phyloP scores from a whole-genome alignment of 2,797 vertebrate genomes.

The Notolepis coatsorum region DNA sequence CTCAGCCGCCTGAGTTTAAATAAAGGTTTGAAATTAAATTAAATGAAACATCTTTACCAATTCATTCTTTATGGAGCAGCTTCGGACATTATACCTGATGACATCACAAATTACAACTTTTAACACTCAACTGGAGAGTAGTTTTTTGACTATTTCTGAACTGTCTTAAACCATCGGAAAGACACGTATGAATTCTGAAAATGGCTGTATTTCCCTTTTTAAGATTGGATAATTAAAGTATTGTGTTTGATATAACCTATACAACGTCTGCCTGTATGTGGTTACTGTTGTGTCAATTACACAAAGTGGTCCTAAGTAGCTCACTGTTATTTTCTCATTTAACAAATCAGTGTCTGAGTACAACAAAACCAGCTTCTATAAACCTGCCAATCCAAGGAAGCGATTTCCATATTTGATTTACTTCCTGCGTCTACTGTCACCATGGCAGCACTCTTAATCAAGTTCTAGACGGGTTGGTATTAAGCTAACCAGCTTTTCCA shows the following conservation, averaged over 20 bases:
- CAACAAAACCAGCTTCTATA: constrained; percentile 28
- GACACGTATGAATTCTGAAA: too few relatives aligned
- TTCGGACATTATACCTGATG: too few relatives aligned
- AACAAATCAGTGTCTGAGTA: constrained; percentile 30
- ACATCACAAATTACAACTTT: too few relatives aligned
- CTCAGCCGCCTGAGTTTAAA: too few relatives aligned
- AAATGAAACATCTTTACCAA: too few relatives aligned
- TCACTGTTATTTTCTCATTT: background rate
- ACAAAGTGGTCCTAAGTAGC: background rate
- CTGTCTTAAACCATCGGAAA: too few relatives aligned
- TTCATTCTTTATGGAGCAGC: too few relatives aligned
- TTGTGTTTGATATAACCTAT: background rate
- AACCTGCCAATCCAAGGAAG: constrained; percentile 48
- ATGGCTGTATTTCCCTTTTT: too few relatives aligned
- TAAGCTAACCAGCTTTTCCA: constrained; percentile 48
- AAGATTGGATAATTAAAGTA: too few relatives aligned
- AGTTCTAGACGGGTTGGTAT: constrained; percentile 58
- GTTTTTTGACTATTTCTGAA: too few relatives aligned
- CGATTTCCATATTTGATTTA: constrained; percentile 28
- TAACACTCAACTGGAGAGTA: too few relatives aligned
- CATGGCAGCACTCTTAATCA: constrained; percentile 38
- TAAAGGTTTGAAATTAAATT: too few relatives aligned
- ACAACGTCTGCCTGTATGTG: background rate
- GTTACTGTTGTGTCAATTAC: background rate
- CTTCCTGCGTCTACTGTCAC: constrained; percentile 56